Evolutionary conservation across 1,140 invertebrate species (phyloP), one percentile per base, ranked within the genome.

Genomic region (Phthorimaea operculella): DNA sequence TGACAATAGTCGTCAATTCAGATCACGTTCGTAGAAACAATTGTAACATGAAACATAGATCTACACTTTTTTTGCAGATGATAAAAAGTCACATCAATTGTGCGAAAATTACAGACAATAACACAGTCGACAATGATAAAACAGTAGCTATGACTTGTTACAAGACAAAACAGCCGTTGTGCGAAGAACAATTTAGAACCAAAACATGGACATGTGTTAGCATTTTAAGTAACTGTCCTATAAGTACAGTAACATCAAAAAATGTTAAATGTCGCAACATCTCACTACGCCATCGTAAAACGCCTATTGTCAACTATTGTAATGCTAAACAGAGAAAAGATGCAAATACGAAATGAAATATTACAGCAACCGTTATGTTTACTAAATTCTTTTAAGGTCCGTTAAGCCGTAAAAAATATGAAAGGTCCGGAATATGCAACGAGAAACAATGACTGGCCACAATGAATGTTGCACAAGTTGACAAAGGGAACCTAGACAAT

Each of bases 291-390:
- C 42, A 28, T 18, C 42, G 44, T 55, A 58, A 59, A 65, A 54
- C 36, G 58, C 65, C 56, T 52, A 61, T 60, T 71, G 59, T 68
- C 54, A 55, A 33, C 62, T 65, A 69, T 79, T 77, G 70, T 77
- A 42, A 65, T 69, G 67, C 52, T 65, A 70, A 71, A 57, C 15
- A 59, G 65, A 57, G 63, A 70, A 79, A 70, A 79, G 70, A 82
- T 72, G 72, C 72, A 74, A 80, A 76, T 71, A 54, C 57, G 51
- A 52, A 50, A 50, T 50, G 48, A 21, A 69, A 62, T 52, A 62
- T 63, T 59, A 55, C 49, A 56, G 60, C 14, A 53, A 16, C 81
- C 70, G 82, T 83, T 85, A 85, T 83, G 72, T 82, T 83, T 79
- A 82, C 72, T 63, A 79, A 70, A 72, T 76, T 76, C 64, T 72